Evolutionary conservation across 2,113 vertebrate genomes (phyloP).

Genomic region (Entomyzon cyanotis): DNA sequence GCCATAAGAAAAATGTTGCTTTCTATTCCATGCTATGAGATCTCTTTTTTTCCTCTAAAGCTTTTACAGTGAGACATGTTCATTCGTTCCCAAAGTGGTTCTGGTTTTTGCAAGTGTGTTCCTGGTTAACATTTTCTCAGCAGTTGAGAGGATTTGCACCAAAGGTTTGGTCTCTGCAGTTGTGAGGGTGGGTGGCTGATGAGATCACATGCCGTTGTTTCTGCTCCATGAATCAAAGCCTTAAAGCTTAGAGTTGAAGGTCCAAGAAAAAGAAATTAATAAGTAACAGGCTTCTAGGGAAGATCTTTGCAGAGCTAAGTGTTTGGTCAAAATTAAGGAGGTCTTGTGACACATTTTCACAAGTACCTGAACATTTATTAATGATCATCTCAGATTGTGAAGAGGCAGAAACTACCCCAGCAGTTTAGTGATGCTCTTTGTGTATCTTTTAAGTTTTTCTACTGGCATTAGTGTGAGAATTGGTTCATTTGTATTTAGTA

Average conservation of each 20-base stretch:
- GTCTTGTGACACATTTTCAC: neutral
- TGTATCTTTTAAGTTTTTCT: neutral
- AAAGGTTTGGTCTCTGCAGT: neutral
- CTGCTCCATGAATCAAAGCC: constrained; percentile 26
- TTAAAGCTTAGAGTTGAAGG: constrained; percentile 12
- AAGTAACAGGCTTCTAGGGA: constrained; percentile 13
- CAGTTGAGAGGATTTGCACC: neutral
- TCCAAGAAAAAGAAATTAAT: neutral
- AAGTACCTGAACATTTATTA: neutral
- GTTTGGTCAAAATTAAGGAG: neutral
- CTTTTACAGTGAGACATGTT: neutral
- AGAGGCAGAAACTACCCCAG: neutral
- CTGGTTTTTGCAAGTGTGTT: neutral
- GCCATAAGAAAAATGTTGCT: neutral
- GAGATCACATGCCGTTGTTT: neutral
- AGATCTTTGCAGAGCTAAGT: neutral
- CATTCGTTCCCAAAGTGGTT: neutral
- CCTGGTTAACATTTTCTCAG: neutral
- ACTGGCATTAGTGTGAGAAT: neutral
- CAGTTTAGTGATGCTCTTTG: neutral
- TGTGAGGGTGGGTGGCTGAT: neutral
- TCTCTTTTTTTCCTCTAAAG: neutral
- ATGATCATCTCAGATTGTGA: neutral
- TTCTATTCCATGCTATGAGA: neutral
- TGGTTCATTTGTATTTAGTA: neutral